phyloP scores from a whole-genome alignment of 2,888 invertebrate species.

The Nycteola revayana region DNA sequence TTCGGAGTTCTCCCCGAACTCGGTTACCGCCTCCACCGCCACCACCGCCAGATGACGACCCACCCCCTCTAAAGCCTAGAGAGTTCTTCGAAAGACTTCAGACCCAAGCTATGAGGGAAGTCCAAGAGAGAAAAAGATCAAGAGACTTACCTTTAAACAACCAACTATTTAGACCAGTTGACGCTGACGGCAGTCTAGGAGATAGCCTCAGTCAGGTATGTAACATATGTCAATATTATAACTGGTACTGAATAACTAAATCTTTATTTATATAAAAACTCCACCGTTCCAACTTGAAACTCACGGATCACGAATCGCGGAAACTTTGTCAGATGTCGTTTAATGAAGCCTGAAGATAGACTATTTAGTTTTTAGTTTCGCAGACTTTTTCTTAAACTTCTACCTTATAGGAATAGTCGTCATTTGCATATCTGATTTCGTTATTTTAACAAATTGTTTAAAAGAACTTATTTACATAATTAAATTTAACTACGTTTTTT shows the following conservation, averaged over 20 bases:
- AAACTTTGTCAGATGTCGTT: constrained; percentile 36
- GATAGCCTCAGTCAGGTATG: constrained; percentile 79
- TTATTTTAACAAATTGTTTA: too few species aligned
- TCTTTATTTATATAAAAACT: too few species aligned
- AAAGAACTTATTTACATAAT: too few species aligned
- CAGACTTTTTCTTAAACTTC: constrained; percentile 45
- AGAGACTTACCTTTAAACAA: constrained; percentile 51
- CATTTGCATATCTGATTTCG: constrained; percentile 55
- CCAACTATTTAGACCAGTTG: constrained; percentile 63
- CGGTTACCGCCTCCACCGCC: constrained; percentile 72
- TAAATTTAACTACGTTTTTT: too few species aligned
- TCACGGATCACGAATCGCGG: constrained; percentile 41
- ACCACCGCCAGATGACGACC: constrained; percentile 71
- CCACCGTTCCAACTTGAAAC: constrained; percentile 26
- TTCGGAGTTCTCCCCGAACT: constrained; percentile 69
- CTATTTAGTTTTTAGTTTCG: constrained; percentile 51
- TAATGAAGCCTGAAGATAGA: constrained; percentile 58
- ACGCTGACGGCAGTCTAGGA: constrained; percentile 70
- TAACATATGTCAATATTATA: too few species aligned
- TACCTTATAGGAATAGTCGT: constrained; percentile 35
- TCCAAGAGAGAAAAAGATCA: constrained; percentile 59
- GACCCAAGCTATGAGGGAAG: constrained; percentile 74
- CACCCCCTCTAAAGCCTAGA: constrained; percentile 79
- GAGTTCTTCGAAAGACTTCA: constrained; percentile 79
- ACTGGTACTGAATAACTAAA: too few species aligned